Conservation (phyloP, 2,113 vertebrate genomes). For the Mirounga angustirostris region DNA sequence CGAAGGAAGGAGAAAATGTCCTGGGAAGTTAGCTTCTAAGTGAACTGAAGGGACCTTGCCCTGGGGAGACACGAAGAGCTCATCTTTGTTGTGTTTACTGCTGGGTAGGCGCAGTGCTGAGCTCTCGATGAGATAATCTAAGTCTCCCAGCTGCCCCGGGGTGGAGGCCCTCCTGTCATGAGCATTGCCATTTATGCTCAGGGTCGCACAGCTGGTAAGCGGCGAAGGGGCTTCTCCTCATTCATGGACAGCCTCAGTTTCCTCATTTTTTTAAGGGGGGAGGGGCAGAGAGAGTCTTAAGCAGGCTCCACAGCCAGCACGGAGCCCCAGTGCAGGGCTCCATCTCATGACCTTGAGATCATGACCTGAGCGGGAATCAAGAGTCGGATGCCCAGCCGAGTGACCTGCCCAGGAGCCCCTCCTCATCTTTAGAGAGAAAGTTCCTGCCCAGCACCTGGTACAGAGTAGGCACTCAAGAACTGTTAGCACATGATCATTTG, state of each 20-base stretch:
- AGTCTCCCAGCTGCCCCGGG: neutral
- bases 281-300: neutral
- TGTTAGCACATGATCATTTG: neutral
- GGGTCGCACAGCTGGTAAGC: neutral
- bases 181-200: neutral
- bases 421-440: neutral
- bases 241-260: neutral
- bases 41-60: neutral
- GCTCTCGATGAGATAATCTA: neutral
- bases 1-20: neutral
- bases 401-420: neutral
- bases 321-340: neutral
- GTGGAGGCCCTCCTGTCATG: too few species aligned
- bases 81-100: neutral
- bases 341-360: neutral
- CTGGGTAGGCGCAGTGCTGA: neutral
- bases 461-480: neutral
- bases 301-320: neutral
- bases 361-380: neutral
- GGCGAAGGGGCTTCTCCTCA: neutral
- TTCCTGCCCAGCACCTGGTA: neutral
- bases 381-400: neutral
- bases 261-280: neutral
- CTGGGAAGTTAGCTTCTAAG: neutral
- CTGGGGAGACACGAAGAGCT: neutral